phyloP scores from a whole-genome alignment of 2,888 invertebrate genomes.

The Lysandra bellargus region DNA sequence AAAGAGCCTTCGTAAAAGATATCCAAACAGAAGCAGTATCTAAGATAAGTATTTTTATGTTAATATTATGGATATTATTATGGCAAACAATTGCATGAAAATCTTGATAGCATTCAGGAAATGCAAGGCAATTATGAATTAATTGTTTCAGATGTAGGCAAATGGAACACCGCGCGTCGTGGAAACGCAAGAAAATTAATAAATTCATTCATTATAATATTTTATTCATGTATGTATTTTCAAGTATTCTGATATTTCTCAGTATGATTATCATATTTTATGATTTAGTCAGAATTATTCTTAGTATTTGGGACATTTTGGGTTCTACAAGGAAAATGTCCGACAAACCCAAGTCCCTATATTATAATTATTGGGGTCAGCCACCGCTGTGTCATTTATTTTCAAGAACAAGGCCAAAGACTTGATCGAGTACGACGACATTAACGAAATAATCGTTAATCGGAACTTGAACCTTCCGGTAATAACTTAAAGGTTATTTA shows the following conservation, averaged over 20 bases:
- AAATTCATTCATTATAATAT: not conserved
- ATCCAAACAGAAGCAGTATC: too few relatives aligned
- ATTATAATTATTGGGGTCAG: not conserved
- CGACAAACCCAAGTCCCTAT: not conserved
- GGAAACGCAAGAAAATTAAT: not conserved
- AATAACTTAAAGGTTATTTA: not conserved
- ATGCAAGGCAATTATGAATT: not conserved
- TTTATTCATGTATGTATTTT: not conserved
- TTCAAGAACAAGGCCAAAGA: not conserved
- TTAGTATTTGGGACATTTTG: not conserved
- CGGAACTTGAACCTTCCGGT: not conserved
- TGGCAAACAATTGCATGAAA: not conserved
- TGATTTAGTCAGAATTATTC: not conserved
- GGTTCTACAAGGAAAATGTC: not conserved
- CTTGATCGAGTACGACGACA: conserved; percentile 1
- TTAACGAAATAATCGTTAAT: not conserved
- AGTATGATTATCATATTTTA: not conserved
- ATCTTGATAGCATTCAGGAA: not conserved
- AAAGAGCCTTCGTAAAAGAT: too few relatives aligned
- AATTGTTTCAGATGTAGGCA: too few relatives aligned
- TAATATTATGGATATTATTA: not conserved
- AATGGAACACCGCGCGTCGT: not conserved
- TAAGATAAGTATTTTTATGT: too few relatives aligned
- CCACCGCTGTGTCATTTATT: not conserved
- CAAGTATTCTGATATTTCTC: not conserved